These are phyloP conservation scores for Plecturocebus donacophilus DNA, from an alignment of 2,113 vertebrate species.

Conservation along the genomic window DNA sequence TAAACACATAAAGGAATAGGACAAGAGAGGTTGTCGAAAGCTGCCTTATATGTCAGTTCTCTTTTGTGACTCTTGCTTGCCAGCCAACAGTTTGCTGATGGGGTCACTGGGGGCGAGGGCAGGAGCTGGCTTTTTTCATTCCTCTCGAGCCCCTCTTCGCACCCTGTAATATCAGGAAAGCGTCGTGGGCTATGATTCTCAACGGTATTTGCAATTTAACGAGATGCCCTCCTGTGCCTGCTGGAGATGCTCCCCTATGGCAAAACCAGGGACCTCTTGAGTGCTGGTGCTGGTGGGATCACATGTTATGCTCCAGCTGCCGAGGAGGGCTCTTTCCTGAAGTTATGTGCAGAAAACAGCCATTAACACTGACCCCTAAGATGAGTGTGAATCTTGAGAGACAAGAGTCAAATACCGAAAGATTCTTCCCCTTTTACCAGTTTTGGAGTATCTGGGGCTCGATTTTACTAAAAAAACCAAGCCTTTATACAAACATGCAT, in stretches of 20 bases:
- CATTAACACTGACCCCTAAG: background rate
- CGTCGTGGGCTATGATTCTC: background rate
- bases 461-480: background rate
- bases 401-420: background rate
- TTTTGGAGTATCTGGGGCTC: background rate
- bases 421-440: background rate
- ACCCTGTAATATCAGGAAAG: background rate
- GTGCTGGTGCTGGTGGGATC: fast-evolving
- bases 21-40: background rate
- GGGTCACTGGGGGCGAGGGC: background rate
- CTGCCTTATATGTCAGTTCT: background rate
- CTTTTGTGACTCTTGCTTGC: background rate
- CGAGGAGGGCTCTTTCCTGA: too few relatives aligned
- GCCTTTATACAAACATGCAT: background rate
- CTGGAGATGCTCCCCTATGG: background rate
- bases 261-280: background rate
- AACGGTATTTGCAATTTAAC: background rate
- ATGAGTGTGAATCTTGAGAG: background rate
- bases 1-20: background rate
- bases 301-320: fast-evolving
- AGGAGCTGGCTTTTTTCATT: background rate
- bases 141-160: background rate
- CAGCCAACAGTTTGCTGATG: background rate
- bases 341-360: background rate
- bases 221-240: background rate